Evolutionary conservation across 2,113 vertebrate species (phyloP).

Genomic region (Myotis davidii): DNA sequence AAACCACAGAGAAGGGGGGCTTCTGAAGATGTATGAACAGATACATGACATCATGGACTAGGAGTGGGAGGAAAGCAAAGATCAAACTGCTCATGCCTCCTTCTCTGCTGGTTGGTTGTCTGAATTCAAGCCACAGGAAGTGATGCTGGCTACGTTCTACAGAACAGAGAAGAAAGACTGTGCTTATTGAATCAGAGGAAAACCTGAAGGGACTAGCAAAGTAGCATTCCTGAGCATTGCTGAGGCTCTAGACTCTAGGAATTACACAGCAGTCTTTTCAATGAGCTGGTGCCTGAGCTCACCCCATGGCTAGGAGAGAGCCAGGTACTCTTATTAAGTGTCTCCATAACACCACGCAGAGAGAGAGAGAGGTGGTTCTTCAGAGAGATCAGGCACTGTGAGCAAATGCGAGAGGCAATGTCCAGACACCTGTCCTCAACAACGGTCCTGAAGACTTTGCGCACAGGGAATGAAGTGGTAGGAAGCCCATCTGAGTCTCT

Average conservation of each 20-base stretch:
- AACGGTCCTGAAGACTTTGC: neutral
- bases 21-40: neutral
- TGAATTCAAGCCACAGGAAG: conserved; percentile 12
- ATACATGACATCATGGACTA: neutral
- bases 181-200: neutral
- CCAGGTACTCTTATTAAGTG: neutral
- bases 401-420: neutral
- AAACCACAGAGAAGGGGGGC: neutral
- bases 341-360: fast-evolving
- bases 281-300: neutral
- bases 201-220: neutral
- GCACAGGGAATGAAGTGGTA: neutral
- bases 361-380: neutral
- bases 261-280: neutral
- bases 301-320: neutral
- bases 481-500: neutral
- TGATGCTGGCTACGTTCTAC: neutral
- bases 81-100: neutral
- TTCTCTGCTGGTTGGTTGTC: neutral
- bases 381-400: neutral
- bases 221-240: neutral
- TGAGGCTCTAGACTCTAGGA: neutral
- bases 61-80: neutral
- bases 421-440: neutral
- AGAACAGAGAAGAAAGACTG: neutral